Evolutionary conservation across 2,113 vertebrate genomes (phyloP), one percentile per base, ranked within the genome.

Genomic region (Sylvia atricapilla): DNA sequence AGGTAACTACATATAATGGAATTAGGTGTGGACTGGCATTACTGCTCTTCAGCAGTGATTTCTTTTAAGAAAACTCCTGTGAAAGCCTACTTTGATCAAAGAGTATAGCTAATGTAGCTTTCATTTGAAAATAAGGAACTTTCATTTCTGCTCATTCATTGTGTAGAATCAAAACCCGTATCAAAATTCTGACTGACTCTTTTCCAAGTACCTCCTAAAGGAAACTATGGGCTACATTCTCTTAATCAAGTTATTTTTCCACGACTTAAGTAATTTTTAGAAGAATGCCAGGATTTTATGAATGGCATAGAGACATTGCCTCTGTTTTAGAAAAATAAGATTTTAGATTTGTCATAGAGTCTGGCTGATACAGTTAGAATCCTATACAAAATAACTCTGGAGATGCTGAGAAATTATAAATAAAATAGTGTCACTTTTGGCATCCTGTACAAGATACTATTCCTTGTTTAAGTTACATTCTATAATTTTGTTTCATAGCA

Each of bases 1-100:
- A 60, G 10, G 15, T 66, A n/a, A 41, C 35, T n/a, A 19, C 0
- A 0, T 77, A 21, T 6, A 8, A 16, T 13, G 25, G 31, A 66
- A 62, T 77, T n/a, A 41, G 31, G 13, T 69, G 11, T 4, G 0
- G n/a, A 60, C 22, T 59, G 44, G 6, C 0, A 0, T 17, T 73
- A 37, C 35, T 60, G 76, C 14, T 49, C n/a, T 77, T 62, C 22
- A 37, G 47, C n/a, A 87, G 43, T 55, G 27, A 31, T 53, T 72
- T 19, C 27, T 68, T 93, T 87, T 31, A 64, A 43, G 49, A 67
- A 82, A 68, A 30, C 21, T 64, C 22, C 23, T 17, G 28, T 28
- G 20, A 83, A 84, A 41, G 7, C 11, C 17, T 67, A 11, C 37
- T 72, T 41, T 70, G 13, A 52, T 56, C 17, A 27, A 68, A 78